Evolutionary conservation across 1,140 invertebrate genomes (phyloP).

Genomic region (Bactericera cockerelli): DNA sequence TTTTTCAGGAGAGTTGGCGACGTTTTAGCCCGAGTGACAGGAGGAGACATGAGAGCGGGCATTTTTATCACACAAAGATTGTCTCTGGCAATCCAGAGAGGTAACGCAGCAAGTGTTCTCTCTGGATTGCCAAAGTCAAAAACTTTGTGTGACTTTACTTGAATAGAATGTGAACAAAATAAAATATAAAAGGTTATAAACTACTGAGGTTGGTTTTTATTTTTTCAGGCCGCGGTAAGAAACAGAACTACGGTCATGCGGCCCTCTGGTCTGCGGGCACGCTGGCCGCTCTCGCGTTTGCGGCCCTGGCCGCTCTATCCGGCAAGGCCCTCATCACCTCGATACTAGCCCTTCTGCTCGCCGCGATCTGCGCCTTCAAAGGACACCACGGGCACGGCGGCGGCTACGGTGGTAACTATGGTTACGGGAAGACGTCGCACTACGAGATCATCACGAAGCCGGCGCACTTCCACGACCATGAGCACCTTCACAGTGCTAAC

Average conservation of each 20-base stretch:
- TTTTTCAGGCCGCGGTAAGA: constrained; percentile 20
- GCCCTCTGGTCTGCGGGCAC: constrained; percentile 41
- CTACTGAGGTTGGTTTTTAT: too few species aligned
- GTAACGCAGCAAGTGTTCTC: too few species aligned
- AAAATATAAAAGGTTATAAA: too few species aligned
- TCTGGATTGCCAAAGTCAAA: too few species aligned
- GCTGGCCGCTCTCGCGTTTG: constrained; percentile 52
- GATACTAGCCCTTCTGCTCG: constrained; percentile 56
- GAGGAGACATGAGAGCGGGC: too few species aligned
- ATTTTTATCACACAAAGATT: too few species aligned
- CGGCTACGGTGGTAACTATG: constrained; percentile 8
- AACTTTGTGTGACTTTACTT: too few species aligned
- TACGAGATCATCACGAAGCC: constrained; percentile 71
- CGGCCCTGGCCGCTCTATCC: constrained; percentile 52
- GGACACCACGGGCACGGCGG: constrained; percentile 25
- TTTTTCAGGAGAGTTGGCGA: too few species aligned
- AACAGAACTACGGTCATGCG: constrained; percentile 23
- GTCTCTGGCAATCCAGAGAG: too few species aligned
- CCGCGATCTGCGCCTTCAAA: constrained; percentile 57
- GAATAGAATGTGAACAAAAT: too few species aligned
- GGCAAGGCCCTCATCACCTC: constrained; percentile 71
- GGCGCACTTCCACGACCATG: constrained; percentile 49
- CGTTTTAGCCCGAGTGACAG: too few species aligned
- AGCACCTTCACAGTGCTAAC: constrained; percentile 32
- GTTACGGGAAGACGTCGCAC: constrained; percentile 31